These are phyloP conservation scores for Pachypanchax playfairii DNA, from an alignment of 2,113 vertebrate genomes.

Conservation along the genomic window DNA sequence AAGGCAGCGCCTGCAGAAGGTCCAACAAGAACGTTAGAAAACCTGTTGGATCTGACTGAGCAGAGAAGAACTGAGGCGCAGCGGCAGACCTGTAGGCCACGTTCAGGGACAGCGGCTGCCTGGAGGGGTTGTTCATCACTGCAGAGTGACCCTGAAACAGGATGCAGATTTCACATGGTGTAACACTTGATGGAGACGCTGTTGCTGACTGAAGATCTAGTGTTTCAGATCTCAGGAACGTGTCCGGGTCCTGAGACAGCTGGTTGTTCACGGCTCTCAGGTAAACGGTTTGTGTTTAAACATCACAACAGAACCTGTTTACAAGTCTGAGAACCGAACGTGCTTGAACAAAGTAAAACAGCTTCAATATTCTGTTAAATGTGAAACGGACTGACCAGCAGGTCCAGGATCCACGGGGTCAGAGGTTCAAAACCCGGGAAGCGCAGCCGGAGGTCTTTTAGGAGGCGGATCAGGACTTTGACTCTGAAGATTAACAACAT, in stretches of 20 bases:
- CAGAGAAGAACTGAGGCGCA: background rate
- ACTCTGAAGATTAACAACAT: conserved; percentile 75
- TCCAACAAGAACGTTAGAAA: accelerated
- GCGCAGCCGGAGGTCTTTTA: conserved; percentile 91
- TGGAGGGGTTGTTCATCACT: conserved; percentile 97
- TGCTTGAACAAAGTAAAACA: too few species aligned
- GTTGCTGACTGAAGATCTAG: too few species aligned
- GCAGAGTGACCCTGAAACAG: conserved; percentile 90
- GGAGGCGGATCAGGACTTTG: conserved; percentile 93
- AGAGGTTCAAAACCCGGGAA: conserved; percentile 96
- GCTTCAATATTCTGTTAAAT: background rate
- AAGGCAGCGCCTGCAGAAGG: conserved; percentile 87
- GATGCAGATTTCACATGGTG: too few species aligned
- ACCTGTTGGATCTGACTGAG: too few species aligned
- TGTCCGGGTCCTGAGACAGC: too few species aligned
- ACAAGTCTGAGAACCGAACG: too few species aligned
- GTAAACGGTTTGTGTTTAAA: too few species aligned
- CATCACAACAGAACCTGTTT: too few species aligned
- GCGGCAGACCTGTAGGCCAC: conserved; percentile 90
- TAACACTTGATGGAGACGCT: too few species aligned
- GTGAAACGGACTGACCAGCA: conserved; percentile 79
- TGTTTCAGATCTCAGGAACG: too few species aligned
- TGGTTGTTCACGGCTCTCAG: too few species aligned
- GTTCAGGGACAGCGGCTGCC: conserved; percentile 94
- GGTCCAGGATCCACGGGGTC: conserved; percentile 96